Evolutionary conservation across 2,888 invertebrate genomes (phyloP).

Genomic region (Ophioninae sp.): DNA sequence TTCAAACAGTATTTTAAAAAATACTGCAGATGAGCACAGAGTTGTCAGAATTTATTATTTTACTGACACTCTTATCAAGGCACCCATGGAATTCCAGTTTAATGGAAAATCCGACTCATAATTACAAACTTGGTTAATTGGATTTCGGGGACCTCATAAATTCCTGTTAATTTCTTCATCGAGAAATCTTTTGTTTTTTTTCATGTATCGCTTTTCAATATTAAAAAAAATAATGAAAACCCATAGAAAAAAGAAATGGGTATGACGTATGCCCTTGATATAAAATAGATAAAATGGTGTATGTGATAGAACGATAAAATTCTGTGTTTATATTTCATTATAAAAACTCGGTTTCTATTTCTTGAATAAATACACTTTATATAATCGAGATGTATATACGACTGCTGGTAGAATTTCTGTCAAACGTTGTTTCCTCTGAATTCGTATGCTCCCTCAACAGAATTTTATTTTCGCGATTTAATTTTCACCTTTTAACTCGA

Average conservation of each 20-base stretch:
- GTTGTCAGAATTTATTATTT: not conserved
- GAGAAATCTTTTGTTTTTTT: not conserved
- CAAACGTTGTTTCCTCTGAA: not conserved
- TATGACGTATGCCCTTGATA: not conserved
- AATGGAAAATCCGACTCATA: not conserved
- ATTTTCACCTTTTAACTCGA: not conserved
- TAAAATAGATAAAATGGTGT: not conserved
- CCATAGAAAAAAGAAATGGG: not conserved
- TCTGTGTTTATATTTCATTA: not conserved
- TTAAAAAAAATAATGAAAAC: not conserved
- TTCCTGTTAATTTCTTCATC: not conserved
- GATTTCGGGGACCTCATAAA: not conserved
- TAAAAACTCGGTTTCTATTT: not conserved
- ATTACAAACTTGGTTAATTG: not conserved
- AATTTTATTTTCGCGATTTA: not conserved
- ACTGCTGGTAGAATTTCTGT: too few species aligned
- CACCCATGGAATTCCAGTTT: not conserved
- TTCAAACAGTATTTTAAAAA: not conserved
- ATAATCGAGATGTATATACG: too few species aligned
- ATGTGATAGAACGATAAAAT: not conserved
- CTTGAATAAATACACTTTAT: not conserved
- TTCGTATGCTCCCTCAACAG: not conserved
- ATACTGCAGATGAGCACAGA: not conserved
- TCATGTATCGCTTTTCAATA: not conserved
- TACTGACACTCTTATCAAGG: not conserved